These are phyloP conservation scores for Sinocyclocheilus anshuiensis DNA, from an alignment of 2,113 vertebrate genomes.

Conservation along the genomic window DNA sequence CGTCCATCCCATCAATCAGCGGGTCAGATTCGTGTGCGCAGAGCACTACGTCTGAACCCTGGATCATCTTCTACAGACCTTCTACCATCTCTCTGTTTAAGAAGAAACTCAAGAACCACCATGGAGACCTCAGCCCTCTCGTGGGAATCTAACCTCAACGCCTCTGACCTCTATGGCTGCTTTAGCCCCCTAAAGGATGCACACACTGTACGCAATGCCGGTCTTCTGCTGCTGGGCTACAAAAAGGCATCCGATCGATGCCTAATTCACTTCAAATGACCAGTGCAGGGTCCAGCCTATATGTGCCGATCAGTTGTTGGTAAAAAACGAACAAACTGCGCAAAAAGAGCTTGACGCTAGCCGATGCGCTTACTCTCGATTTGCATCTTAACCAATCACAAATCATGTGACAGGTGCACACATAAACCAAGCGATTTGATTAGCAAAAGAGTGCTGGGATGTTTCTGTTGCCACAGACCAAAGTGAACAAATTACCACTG, in stretches of 20 bases:
- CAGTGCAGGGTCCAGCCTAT: conserved; percentile 26
- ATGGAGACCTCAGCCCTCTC: conserved; percentile 91
- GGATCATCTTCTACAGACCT: conserved; percentile 95
- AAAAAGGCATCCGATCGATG: too few relatives aligned
- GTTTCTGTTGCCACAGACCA: conserved; percentile 1
- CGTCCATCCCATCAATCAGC: conserved; percentile 80
- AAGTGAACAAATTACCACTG: neutral
- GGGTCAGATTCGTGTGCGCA: conserved; percentile 81
- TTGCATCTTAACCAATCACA: conserved; percentile 39
- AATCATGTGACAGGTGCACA: conserved; percentile 2
- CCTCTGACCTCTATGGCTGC: conserved; percentile 51
- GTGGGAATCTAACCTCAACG: conserved; percentile 83
- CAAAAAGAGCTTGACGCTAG: neutral
- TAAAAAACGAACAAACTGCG: conserved; percentile 2
- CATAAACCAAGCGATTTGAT: conserved; percentile 32
- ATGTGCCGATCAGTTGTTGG: conserved; percentile 34
- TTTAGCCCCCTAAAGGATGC: conserved; percentile 48
- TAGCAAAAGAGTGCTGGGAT: conserved; percentile 31
- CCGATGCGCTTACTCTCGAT: neutral
- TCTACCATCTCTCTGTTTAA: conserved; percentile 96
- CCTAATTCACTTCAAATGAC: neutral
- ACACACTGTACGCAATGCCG: conserved; percentile 14
- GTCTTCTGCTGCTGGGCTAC: conserved; percentile 9
- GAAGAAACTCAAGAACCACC: conserved; percentile 92
- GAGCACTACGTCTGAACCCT: conserved; percentile 84